Base-by-base conservation (phyloP, 2,113 vertebrate genomes). In the Baryphthengus martii region DNA sequence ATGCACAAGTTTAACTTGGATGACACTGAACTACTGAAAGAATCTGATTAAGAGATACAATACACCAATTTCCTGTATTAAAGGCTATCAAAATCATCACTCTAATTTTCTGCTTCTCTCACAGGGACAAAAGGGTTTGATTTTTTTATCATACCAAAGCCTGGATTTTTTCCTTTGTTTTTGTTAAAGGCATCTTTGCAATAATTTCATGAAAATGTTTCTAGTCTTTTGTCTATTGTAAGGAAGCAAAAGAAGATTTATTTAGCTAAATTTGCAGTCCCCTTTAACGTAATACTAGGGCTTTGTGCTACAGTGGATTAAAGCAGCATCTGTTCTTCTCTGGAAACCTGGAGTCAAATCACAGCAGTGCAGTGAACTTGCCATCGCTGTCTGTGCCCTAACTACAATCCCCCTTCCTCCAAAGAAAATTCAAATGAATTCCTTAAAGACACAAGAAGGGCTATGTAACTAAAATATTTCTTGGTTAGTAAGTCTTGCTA, bases 251-350 rank as follows among this genome's bases (percentile, higher is more conserved):
- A 92, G 88, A 89, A 93, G 93, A 95, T 97, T 95, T 95, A 93
- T 96, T 94, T 90, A 77, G 85, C 79, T 95, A 71, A 86, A 96
- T 96, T 94, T 80, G 61, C 90, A 94, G 91, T 78, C 85, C 79
- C 56, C 88, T 94, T 90, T 95, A 97, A 92, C 4, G 3, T 96
- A 95, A 97, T 97, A 95, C 92, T 96, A 49, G 92, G 83, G 96
- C 93, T 97, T 97, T 96, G 93, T 96, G 92, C 92, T 90, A 86
- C 88, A 93, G 90, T 71, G 85, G 96, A 96, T 97, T 96, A 96
- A 97, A 96, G 96, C 92, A 94, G 93, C 95, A 96, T 96, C 93
- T 94, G 90, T 94, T 97, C 90, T 86, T 94, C 95, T 89, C 90
- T 94, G 88, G 85, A 96, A 95, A 97, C 84, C 86, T 94, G 80